phyloP scores from a whole-genome alignment of 2,113 vertebrate species.

The Oriolus oriolus region DNA sequence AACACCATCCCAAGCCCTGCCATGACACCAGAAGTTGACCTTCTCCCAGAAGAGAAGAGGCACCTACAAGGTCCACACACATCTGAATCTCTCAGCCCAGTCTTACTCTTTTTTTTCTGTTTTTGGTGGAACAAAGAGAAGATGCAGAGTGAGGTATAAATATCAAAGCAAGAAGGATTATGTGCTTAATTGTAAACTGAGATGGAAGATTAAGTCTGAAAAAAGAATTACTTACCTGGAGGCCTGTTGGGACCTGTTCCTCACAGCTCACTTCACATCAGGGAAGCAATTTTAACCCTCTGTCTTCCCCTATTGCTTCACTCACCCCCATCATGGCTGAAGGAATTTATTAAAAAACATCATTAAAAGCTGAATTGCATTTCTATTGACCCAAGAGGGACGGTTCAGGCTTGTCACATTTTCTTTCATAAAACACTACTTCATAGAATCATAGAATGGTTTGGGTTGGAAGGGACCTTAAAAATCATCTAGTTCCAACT shows the following conservation, averaged over 20 bases:
- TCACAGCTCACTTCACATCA: neutral
- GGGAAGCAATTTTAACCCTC: neutral
- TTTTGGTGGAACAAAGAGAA: neutral
- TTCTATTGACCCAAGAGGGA: neutral
- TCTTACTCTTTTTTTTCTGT: neutral
- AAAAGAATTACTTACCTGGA: neutral
- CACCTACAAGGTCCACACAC: neutral
- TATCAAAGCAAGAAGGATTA: neutral
- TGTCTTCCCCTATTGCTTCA: neutral
- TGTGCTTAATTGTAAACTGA: neutral
- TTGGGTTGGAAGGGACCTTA: no score
- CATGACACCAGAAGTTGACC: neutral
- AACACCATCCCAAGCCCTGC: neutral
- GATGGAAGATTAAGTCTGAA: neutral
- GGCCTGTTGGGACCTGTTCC: neutral
- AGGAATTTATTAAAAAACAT: neutral
- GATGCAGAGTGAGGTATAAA: neutral
- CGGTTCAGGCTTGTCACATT: neutral
- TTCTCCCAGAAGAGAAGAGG: neutral
- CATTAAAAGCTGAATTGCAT: neutral
- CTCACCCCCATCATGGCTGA: neutral
- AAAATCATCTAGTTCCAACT: no score
- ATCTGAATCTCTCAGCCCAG: neutral
- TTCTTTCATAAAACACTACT: neutral
- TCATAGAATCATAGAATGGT: neutral